These are phyloP conservation scores for Arbacia lixula DNA, from an alignment of 53 echinoderm and acorn worm species.

Conservation along the genomic window DNA sequence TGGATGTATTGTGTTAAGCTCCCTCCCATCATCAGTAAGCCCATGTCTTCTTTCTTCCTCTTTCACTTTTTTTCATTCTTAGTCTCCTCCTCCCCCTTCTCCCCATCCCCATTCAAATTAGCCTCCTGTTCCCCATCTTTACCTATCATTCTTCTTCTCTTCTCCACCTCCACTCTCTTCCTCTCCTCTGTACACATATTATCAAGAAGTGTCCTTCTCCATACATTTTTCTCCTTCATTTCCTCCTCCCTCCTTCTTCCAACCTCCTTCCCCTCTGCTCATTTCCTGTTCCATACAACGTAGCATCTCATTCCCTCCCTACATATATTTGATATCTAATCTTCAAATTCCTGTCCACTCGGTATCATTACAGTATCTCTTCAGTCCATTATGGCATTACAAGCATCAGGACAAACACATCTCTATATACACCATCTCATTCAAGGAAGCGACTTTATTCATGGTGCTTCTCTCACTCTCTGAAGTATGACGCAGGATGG, in stretches of 20 bases:
- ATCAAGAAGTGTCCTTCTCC: not conserved
- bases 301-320: not conserved
- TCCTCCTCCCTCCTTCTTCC: not conserved
- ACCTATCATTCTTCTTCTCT: not conserved
- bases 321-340: not conserved
- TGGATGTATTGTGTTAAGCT: not conserved
- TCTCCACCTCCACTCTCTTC: not conserved
- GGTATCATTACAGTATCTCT: too few species aligned
- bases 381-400: too few species aligned
- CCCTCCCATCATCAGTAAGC: not conserved
- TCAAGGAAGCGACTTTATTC: too few species aligned
- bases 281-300: not conserved
- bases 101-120: not conserved
- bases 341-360: not conserved
- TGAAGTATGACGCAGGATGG: too few species aligned
- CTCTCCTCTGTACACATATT: not conserved
- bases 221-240: not conserved
- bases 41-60: not conserved
- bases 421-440: too few species aligned
- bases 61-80: not conserved
- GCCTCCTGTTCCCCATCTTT: not conserved
- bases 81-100: not conserved
- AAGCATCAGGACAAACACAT: too few species aligned
- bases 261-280: not conserved
- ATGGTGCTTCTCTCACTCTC: too few species aligned